phyloP scores from a whole-genome alignment of 2,113 vertebrate species.

The Tachuris rubrigastra region DNA sequence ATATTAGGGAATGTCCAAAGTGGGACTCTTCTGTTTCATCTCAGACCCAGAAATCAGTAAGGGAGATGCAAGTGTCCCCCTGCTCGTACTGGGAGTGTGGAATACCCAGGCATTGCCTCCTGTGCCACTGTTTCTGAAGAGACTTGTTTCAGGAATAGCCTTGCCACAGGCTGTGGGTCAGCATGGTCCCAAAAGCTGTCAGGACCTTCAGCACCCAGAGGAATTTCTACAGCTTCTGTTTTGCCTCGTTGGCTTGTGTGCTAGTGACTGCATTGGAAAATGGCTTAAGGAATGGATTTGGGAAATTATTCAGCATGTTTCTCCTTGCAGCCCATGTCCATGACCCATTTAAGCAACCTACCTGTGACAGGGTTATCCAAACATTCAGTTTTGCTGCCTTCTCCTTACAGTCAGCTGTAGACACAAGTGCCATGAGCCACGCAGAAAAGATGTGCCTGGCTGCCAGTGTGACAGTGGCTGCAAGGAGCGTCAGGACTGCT shows the following conservation, averaged over 20 bases:
- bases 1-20: not conserved
- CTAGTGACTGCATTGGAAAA: not conserved
- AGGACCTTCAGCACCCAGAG: not conserved
- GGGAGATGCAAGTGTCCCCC: not conserved
- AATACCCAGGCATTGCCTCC: not conserved
- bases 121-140: not conserved
- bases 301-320: not conserved
- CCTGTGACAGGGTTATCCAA: not conserved
- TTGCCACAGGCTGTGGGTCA: not conserved
- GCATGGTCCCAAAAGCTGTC: not conserved
- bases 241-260: fast-evolving
- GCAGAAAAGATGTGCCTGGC: not conserved
- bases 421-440: conserved; percentile 55
- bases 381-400: not conserved
- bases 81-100: not conserved
- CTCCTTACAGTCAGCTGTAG: conserved; percentile 73
- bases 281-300: fast-evolving
- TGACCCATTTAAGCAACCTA: not conserved
- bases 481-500: conserved; percentile 59
- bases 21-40: not conserved
- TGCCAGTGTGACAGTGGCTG: conserved; percentile 69
- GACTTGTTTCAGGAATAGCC: not conserved
- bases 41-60: not conserved
- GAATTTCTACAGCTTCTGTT: not conserved
- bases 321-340: fast-evolving